phyloP scores from a whole-genome alignment of 2,113 vertebrate species.

The Coryphaenoides rupestris region DNA sequence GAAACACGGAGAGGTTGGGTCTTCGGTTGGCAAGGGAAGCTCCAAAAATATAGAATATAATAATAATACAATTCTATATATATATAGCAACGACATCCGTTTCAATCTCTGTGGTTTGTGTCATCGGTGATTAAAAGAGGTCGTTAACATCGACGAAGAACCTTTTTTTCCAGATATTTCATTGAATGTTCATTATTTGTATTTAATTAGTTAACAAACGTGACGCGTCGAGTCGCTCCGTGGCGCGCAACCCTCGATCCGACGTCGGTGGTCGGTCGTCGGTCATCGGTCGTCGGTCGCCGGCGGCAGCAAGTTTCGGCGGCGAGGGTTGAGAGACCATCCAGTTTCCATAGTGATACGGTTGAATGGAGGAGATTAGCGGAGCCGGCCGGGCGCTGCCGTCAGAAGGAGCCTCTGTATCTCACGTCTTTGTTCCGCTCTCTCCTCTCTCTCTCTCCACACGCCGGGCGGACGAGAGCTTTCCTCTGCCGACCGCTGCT shows the following conservation, averaged over 20 bases:
- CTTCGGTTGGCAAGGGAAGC: slow-evolving; percentile 42
- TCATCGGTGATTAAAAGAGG: too few relatives aligned
- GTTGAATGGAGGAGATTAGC: slow-evolving; percentile 70
- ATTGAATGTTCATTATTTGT: too few relatives aligned
- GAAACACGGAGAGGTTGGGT: slow-evolving; percentile 41
- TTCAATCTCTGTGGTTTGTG: not conserved
- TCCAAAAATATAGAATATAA: slow-evolving; percentile 35
- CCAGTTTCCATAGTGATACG: slow-evolving; percentile 78
- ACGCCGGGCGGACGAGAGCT: too few relatives aligned
- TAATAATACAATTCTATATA: not conserved
- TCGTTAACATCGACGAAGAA: too few relatives aligned
- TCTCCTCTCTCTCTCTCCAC: not conserved
- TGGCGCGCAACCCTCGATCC: too few relatives aligned
- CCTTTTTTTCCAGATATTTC: too few relatives aligned
- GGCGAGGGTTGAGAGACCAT: too few relatives aligned
- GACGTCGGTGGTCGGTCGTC: too few relatives aligned
- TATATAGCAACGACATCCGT: not conserved
- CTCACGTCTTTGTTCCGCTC: slow-evolving; percentile 38
- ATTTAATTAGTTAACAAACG: too few relatives aligned
- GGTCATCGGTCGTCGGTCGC: too few relatives aligned
- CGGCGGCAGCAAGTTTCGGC: slow-evolving; percentile 52
- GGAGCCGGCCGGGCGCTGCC: slow-evolving; percentile 56
- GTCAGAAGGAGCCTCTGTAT: slow-evolving; percentile 58
- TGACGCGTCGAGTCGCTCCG: too few relatives aligned
- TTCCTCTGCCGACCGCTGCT: too few relatives aligned